These are phyloP conservation scores for Leptarthrus brevirostris DNA, from an alignment of 2,888 invertebrate species.

Conservation along the genomic window DNA sequence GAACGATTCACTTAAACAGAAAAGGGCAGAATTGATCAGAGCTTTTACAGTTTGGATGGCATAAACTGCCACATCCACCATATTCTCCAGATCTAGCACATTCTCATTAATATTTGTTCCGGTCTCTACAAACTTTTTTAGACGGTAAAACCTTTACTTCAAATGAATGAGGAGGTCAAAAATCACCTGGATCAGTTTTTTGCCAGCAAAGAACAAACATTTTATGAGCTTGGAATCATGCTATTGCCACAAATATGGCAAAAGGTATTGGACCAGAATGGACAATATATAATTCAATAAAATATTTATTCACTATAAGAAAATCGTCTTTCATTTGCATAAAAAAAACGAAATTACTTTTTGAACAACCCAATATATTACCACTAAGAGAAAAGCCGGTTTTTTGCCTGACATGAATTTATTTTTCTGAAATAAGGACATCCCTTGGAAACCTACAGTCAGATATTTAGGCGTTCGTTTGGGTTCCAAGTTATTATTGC, in stretches of 20 bases:
- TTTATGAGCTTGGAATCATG: conserved; percentile 54
- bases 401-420: neutral
- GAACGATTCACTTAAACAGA: conserved; percentile 48
- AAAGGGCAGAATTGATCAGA: conserved; percentile 46
- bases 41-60: neutral
- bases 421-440: too few relatives aligned
- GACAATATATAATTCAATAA: conserved; percentile 55
- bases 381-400: conserved; percentile 3
- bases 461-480: too few relatives aligned
- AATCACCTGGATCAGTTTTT: too few relatives aligned
- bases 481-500: too few relatives aligned
- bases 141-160: too few relatives aligned
- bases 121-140: too few relatives aligned
- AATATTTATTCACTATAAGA: conserved; percentile 54
- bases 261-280: conserved; percentile 55
- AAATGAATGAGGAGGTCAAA: too few relatives aligned
- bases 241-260: conserved; percentile 55
- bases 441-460: too few relatives aligned
- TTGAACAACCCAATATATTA: too few relatives aligned
- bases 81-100: too few relatives aligned
- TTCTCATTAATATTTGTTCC: too few relatives aligned
- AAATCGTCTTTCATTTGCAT: conserved; percentile 55
- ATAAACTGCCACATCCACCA: neutral
- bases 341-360: conserved; percentile 49
- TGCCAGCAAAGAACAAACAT: too few relatives aligned